Base-by-base conservation (phyloP, 2,888 invertebrate species). In the Loripinus fragilis region DNA sequence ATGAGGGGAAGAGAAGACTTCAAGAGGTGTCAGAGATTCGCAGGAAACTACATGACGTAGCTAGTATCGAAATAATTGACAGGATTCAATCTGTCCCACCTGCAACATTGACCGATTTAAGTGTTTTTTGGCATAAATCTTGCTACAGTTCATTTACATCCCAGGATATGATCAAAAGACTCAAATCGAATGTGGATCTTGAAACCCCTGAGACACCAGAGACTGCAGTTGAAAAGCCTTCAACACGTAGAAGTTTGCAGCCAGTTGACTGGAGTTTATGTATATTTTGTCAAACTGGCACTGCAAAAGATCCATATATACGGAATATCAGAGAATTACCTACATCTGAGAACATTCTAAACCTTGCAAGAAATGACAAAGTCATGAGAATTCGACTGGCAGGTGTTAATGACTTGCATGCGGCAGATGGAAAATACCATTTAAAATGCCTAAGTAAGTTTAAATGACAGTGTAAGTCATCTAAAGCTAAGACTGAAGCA, bases 61-160 rank as follows among this genome's bases (percentile, higher is more conserved):
- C 17, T 12, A 67, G 20, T 35, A 20, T 45, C 10, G 67, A 66
- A 10, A 33, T 74, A 7, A 66, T 67, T 23, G 50, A 74, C 30
- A 66, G 74, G 50, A 23, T 67, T 17, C 28, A 33, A 28, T 35
- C 12, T 23, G 3, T 74, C 35, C 20, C 41, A 8, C n/a, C 35
- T 17, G 41, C 45, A 25, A 23, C 17, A 67, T 74, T 33, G 74
- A 35, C 1, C 48, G 15, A 67, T 17, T 23, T 30, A 2, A 66
- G 35, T 5, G 48, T 74, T 48, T 25, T 25, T 33, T 66, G 67
- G 74, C 74, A 74, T 38, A 74, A 74, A 23, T 38, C 28, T 8
- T 74, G 74, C 35, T 67, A 74, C 41, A 74, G 74, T 38, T 38
- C 66, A 38, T 74, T 50, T n/a, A 74, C 66, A 12, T 66, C 67